Evolutionary conservation across 2,797 vertebrate species (phyloP).

Genomic region (Hydrocynus forskahlii): DNA sequence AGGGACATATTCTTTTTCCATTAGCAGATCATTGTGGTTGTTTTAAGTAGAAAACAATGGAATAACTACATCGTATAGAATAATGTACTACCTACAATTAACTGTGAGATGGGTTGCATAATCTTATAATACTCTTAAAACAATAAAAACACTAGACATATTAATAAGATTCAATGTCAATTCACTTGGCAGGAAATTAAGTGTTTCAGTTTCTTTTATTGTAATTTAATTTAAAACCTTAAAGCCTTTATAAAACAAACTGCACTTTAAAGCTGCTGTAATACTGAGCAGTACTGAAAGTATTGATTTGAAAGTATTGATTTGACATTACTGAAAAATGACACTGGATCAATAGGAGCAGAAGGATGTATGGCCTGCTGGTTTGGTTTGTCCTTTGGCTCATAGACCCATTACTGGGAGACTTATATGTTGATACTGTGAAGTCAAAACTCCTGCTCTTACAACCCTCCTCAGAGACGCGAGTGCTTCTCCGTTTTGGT

Average conservation of each 20-base stretch:
- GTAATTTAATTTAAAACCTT: neutral
- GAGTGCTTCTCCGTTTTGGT: neutral
- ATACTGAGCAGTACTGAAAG: neutral
- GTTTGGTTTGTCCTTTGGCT: neutral
- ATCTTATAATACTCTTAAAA: too few species aligned
- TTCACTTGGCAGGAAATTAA: too few species aligned
- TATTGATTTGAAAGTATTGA: neutral
- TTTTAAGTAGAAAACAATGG: too few species aligned
- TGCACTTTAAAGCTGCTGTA: neutral
- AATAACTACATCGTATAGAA: too few species aligned
- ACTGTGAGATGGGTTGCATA: too few species aligned
- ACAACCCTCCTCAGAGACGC: neutral
- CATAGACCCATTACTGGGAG: neutral
- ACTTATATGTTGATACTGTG: neutral
- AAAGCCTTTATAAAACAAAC: neutral
- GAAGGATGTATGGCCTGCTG: neutral
- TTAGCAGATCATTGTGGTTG: too few species aligned
- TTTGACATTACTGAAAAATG: slow-evolving; percentile 4
- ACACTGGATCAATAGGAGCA: neutral
- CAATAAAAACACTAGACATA: too few species aligned
- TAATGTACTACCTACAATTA: too few species aligned
- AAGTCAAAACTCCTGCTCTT: neutral
- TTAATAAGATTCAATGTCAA: too few species aligned
- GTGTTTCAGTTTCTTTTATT: neutral
- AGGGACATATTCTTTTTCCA: too few species aligned